Evolutionary conservation across 2,888 invertebrate genomes (phyloP).

Genomic region (Chrysolina haemoptera): DNA sequence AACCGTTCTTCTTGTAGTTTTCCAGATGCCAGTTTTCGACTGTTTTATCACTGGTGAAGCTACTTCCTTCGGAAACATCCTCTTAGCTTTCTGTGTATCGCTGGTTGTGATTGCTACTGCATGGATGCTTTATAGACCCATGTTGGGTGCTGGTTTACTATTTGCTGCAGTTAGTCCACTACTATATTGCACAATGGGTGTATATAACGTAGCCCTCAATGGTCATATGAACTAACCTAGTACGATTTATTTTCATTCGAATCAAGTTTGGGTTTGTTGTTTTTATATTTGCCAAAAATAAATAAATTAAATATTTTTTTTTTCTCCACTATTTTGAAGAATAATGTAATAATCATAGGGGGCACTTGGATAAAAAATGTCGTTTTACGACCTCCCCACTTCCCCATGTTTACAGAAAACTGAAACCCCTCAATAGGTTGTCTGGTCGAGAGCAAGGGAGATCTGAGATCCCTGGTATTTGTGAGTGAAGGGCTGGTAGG

Average conservation of each 20-base stretch:
- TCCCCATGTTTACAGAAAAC: no score
- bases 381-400: no score
- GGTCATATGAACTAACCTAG: constrained; percentile 28
- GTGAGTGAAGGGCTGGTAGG: no score
- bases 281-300: no score
- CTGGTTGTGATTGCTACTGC: constrained; percentile 71
- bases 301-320: no score
- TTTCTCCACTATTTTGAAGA: no score
- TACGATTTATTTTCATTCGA: background rate
- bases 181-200: constrained; percentile 69
- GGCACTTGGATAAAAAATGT: no score
- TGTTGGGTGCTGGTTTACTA: constrained; percentile 71
- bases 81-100: constrained; percentile 71
- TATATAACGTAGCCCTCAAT: constrained; percentile 61
- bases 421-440: no score
- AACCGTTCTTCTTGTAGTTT: constrained; percentile 59
- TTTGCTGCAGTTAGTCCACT: constrained; percentile 73
- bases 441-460: no score
- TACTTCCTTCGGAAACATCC: constrained; percentile 69
- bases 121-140: constrained; percentile 73
- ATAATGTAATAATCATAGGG: no score
- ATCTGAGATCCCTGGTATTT: no score
- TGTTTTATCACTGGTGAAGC: constrained; percentile 65
- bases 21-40: constrained; percentile 58
- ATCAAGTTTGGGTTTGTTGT: background rate